These are phyloP conservation scores for Engraulis encrasicolus DNA, from an alignment of 2,113 vertebrate species.

Conservation along the genomic window DNA sequence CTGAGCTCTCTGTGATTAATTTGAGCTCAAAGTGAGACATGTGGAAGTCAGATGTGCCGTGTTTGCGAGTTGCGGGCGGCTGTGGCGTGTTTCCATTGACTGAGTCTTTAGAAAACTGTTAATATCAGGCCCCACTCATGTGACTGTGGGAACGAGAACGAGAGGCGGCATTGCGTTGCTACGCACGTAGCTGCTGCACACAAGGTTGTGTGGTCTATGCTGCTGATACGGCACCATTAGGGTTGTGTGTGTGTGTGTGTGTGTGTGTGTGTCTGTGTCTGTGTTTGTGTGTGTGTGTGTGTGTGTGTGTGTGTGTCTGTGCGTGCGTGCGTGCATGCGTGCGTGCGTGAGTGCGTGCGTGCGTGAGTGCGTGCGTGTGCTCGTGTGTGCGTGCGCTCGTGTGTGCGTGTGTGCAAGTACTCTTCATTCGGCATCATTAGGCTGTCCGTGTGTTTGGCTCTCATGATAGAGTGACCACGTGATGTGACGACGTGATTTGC, in stretches of 20 bases:
- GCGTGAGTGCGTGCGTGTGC: no score
- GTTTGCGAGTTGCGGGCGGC: background rate
- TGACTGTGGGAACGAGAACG: background rate
- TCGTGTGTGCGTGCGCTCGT: no score
- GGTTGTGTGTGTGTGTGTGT: background rate
- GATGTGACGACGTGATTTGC: background rate
- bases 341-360: no score
- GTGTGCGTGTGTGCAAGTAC: no score
- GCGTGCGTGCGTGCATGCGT: no score
- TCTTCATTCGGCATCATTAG: background rate
- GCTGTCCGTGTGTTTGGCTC: background rate
- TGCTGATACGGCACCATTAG: background rate
- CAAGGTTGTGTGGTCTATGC: background rate
- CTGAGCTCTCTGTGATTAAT: conserved; percentile 6
- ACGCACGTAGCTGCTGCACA: no score
- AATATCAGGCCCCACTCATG: background rate
- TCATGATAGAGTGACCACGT: background rate
- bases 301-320: no score
- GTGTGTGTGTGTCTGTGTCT: no score
- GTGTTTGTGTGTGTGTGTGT: no score
- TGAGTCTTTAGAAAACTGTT: background rate
- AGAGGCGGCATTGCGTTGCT: background rate
- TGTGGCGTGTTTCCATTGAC: background rate
- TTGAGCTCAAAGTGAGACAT: background rate
- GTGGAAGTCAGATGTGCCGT: conserved; percentile 10